Conservation (phyloP, 2,797 vertebrate genomes). For the Balearica regulorum region DNA sequence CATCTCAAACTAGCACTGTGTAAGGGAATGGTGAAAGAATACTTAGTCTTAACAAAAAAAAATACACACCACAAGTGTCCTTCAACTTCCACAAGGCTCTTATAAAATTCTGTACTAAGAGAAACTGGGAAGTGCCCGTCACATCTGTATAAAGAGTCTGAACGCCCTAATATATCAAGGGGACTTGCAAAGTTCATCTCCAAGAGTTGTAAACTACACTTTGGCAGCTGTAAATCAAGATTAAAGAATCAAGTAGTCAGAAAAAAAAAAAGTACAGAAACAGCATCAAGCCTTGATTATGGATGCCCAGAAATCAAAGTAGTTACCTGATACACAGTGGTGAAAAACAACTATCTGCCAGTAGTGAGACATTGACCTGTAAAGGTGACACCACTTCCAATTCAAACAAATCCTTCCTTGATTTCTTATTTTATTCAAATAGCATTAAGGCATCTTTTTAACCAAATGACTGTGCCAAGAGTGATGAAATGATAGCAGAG, state of each 20-base stretch:
- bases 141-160: background rate
- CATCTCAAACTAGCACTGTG: background rate
- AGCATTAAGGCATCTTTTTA: background rate
- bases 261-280: background rate
- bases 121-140: background rate
- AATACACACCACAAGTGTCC: background rate
- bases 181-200: background rate
- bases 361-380: background rate
- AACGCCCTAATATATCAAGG: background rate
- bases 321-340: background rate
- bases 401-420: background rate
- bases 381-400: background rate
- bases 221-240: background rate
- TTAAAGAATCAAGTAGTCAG: background rate
- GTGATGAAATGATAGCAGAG: background rate
- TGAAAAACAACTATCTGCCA: background rate
- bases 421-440: background rate
- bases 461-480: background rate
- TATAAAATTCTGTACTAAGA: background rate
- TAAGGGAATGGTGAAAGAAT: background rate
- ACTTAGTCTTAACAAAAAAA: background rate
- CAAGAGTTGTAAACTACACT: background rate
- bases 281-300: background rate
- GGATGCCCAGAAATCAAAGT: background rate
- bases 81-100: background rate